Percentiles rank a stretch among this genome's conserved stretches.
These are phyloP conservation scores for Tetropium fuscum DNA, from an alignment of 2,888 invertebrate species.

Conservation along the genomic window DNA sequence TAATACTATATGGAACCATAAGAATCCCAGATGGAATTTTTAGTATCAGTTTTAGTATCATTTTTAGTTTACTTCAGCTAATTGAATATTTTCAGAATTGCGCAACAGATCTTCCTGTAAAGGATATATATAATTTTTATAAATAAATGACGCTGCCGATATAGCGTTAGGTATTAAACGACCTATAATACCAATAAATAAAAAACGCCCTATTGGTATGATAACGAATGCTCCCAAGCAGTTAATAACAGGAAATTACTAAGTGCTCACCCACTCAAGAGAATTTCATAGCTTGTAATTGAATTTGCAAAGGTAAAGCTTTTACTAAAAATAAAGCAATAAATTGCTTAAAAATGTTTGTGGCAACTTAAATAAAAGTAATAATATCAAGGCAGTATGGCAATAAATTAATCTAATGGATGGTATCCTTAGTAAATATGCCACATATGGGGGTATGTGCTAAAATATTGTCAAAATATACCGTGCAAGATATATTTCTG, in stretches of 20 bases:
- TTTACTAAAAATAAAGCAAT: not conserved
- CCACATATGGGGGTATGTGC: not conserved
- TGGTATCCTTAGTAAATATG: not conserved
- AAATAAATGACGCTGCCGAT: not conserved
- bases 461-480: not conserved
- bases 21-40: not conserved
- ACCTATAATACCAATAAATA: not conserved
- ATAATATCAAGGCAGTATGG: not conserved
- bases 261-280: not conserved
- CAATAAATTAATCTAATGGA: not conserved
- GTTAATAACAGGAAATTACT: not conserved
- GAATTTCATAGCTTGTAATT: not conserved
- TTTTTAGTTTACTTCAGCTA: no score
- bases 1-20: not conserved
- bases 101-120: not conserved
- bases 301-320: not conserved
- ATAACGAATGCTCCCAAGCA: not conserved
- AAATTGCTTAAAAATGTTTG: not conserved
- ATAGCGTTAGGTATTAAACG: not conserved
- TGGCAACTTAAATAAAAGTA: not conserved
- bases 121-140: constrained; percentile 5
- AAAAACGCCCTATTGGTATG: not conserved
- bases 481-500: not conserved
- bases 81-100: not conserved
- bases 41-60: no score